phyloP scores from a whole-genome alignment of 2,797 vertebrate genomes.

The Gymnopithys bicolor region DNA sequence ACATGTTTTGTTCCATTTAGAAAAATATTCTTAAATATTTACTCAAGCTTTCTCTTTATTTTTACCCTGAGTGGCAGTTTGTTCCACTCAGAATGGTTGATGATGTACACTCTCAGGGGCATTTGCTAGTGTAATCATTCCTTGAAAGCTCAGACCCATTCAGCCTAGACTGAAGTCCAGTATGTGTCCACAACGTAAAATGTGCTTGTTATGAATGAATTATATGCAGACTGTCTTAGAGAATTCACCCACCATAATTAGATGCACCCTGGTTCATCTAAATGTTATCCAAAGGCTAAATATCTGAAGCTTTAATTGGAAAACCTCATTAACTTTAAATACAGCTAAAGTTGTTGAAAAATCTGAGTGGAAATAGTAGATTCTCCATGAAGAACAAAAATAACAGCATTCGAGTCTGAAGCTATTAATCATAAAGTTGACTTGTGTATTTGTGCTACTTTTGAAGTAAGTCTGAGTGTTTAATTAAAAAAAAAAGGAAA shows the following conservation, averaged over 20 bases:
- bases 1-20: not conserved
- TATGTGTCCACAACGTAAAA: slow-evolving; percentile 47
- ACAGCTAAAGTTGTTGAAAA: slow-evolving; percentile 61
- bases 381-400: slow-evolving; percentile 61
- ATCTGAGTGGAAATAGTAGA: slow-evolving; percentile 69
- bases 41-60: not conserved
- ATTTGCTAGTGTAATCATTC: slow-evolving; percentile 37
- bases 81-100: not conserved
- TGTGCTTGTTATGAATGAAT: slow-evolving; percentile 59
- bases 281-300: slow-evolving; percentile 77
- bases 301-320: slow-evolving; percentile 78
- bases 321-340: slow-evolving; percentile 80
- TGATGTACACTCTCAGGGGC: not conserved
- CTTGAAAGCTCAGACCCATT: slow-evolving; percentile 3
- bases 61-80: not conserved
- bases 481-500: slow-evolving; percentile 20
- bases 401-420: slow-evolving; percentile 55
- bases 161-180: slow-evolving; percentile 26
- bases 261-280: slow-evolving; percentile 70
- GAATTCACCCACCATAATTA: slow-evolving; percentile 74
- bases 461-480: slow-evolving; percentile 23
- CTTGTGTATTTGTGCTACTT: slow-evolving; percentile 55
- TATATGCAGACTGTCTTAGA: slow-evolving; percentile 55
- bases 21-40: not conserved
- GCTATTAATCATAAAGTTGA: slow-evolving; percentile 63